Percentiles rank a stretch among this genome's conserved stretches.
These are phyloP conservation scores for Andrena haemorrhoa DNA, from an alignment of 2,888 invertebrate genomes.

Conservation along the genomic window DNA sequence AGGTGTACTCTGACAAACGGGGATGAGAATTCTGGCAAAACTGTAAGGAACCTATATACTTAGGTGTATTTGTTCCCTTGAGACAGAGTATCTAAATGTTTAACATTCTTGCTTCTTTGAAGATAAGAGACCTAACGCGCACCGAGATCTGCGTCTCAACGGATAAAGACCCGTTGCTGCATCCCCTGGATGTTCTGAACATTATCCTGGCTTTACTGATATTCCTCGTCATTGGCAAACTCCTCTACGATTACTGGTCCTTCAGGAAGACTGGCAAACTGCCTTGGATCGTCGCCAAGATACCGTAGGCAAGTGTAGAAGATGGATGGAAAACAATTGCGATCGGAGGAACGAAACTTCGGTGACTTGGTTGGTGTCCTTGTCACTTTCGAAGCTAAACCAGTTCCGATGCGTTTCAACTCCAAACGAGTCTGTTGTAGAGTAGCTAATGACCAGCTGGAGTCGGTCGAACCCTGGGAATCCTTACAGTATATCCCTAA, in stretches of 20 bases:
- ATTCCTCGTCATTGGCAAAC: constrained; percentile 90
- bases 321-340: background rate
- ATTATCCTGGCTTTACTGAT: constrained; percentile 89
- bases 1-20: constrained; percentile 89
- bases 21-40: constrained; percentile 88
- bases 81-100: background rate
- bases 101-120: constrained; percentile 77
- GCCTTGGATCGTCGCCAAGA: constrained; percentile 93
- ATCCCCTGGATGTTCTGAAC: constrained; percentile 91
- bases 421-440: too few species aligned
- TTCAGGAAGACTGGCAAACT: constrained; percentile 92
- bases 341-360: background rate
- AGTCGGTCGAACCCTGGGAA: background rate
- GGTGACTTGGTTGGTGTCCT: too few species aligned
- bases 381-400: too few species aligned
- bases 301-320: constrained; percentile 86
- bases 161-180: constrained; percentile 86
- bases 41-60: constrained; percentile 84
- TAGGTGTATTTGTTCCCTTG: background rate
- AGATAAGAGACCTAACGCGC: constrained; percentile 90
- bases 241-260: constrained; percentile 92
- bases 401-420: too few species aligned
- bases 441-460: too few species aligned
- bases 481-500: background rate
- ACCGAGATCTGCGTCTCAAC: constrained; percentile 89